A percentile compares a stretch with the other conserved stretches of the same genome.
Conservation (phyloP, 2,113 vertebrate genomes). For the Daboia siamensis region DNA sequence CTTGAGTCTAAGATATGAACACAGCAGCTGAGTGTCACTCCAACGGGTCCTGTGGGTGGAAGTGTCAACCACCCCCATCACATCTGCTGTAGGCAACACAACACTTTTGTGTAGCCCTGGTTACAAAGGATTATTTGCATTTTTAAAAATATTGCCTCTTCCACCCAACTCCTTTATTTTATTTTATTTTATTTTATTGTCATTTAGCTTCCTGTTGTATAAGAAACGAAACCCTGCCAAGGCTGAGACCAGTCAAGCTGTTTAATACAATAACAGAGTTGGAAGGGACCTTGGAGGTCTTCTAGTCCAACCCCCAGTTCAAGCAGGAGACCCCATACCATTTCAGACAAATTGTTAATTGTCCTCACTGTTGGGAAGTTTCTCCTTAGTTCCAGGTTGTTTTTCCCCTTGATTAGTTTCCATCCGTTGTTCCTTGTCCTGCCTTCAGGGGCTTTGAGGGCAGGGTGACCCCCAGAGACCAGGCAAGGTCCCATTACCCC, state of each 20-base stretch:
- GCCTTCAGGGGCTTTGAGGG: background rate
- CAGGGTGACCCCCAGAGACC: too few relatives aligned
- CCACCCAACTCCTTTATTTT: background rate
- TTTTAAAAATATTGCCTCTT: background rate
- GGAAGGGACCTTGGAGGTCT: background rate
- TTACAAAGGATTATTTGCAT: background rate
- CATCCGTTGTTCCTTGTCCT: background rate
- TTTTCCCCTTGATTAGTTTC: background rate
- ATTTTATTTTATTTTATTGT: slow-evolving; percentile 16
- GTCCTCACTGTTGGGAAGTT: background rate
- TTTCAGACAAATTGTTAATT: background rate
- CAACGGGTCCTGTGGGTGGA: background rate
- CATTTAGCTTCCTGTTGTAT: slow-evolving; percentile 6
- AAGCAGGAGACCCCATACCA: background rate
- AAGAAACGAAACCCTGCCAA: slow-evolving; percentile 14
- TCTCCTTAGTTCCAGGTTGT: background rate
- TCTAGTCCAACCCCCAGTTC: background rate
- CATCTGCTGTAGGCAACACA: background rate
- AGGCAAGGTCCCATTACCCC: too few relatives aligned
- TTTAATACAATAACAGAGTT: background rate
- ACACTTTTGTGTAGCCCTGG: background rate
- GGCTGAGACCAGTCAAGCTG: slow-evolving; percentile 2
- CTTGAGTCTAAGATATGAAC: background rate
- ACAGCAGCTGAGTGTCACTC: background rate
- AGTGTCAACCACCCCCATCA: background rate